These are phyloP conservation scores for Salvator merianae DNA, from an alignment of 2,113 vertebrate species.

Conservation along the genomic window DNA sequence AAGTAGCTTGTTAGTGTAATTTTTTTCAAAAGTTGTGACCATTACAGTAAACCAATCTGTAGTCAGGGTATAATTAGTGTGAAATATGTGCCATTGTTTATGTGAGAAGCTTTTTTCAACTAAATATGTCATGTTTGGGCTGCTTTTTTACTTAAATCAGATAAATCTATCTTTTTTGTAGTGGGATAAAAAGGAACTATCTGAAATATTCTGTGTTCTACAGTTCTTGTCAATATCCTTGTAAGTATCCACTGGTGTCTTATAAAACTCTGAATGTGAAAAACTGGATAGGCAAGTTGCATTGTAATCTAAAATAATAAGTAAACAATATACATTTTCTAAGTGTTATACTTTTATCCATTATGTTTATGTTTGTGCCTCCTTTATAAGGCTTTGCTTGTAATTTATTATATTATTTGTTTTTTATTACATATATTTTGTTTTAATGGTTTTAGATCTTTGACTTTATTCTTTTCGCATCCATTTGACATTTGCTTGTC, in stretches of 20 bases:
- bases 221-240: slow-evolving; percentile 97
- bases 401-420: no score
- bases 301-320: not conserved
- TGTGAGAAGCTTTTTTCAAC: not conserved
- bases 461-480: no score
- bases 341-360: not conserved
- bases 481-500: not conserved
- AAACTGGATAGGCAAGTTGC: no score
- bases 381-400: not conserved
- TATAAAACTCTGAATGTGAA: not conserved
- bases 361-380: no score
- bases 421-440: no score
- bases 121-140: not conserved
- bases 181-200: slow-evolving; percentile 89
- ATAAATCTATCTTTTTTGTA: slow-evolving; percentile 52
- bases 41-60: not conserved
- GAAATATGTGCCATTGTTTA: not conserved
- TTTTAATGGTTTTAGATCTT: no score
- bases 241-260: slow-evolving; percentile 78
- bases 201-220: slow-evolving; percentile 90
- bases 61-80: not conserved
- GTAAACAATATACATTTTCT: no score
- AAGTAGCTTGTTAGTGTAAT: not conserved
- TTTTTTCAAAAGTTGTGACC: not conserved
- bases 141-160: not conserved